These are phyloP conservation scores for Pediacus dermestoides DNA, from an alignment of 2,888 invertebrate genomes.

Conservation along the genomic window DNA sequence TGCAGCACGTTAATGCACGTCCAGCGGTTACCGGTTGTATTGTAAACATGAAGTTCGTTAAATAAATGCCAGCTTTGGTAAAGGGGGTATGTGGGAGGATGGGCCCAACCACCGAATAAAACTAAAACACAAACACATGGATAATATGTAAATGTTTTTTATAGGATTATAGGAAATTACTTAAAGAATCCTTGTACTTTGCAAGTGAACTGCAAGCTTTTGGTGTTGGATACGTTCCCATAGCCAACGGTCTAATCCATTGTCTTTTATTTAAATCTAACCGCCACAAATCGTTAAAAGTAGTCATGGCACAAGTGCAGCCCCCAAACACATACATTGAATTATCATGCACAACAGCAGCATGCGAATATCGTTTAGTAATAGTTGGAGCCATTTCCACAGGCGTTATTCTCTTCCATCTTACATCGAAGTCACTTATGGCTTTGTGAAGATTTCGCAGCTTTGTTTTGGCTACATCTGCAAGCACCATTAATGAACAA, in stretches of 20 bases:
- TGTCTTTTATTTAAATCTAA: constrained; percentile 81
- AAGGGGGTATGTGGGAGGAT: constrained; percentile 81
- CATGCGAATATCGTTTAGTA: constrained; percentile 88
- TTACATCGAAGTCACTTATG: constrained; percentile 69
- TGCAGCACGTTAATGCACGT: constrained; percentile 58
- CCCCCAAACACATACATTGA: constrained; percentile 96
- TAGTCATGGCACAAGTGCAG: constrained; percentile 88
- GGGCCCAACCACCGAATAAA: constrained; percentile 94
- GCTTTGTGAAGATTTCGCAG: constrained; percentile 73
- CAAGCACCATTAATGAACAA: constrained; percentile 1
- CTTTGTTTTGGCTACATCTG: constrained; percentile 77
- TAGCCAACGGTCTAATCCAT: constrained; percentile 81
- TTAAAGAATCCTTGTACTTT: constrained; percentile 74
- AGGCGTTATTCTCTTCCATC: constrained; percentile 66
- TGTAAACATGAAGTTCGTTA: constrained; percentile 87
- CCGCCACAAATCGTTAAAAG: constrained; percentile 95
- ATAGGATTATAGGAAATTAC: constrained; percentile 48
- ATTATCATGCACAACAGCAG: constrained; percentile 77
- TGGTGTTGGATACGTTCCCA: constrained; percentile 89
- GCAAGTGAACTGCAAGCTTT: constrained; percentile 94
- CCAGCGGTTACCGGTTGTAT: constrained; percentile 79
- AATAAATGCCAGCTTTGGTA: constrained; percentile 85
- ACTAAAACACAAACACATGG: constrained; percentile 33
- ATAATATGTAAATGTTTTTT: constrained; percentile 6
- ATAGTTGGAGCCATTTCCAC: constrained; percentile 68